Evolutionary conservation across 2,888 invertebrate genomes (phyloP), one percentile per base, ranked within the genome.

Genomic region (Tholera decimalis): DNA sequence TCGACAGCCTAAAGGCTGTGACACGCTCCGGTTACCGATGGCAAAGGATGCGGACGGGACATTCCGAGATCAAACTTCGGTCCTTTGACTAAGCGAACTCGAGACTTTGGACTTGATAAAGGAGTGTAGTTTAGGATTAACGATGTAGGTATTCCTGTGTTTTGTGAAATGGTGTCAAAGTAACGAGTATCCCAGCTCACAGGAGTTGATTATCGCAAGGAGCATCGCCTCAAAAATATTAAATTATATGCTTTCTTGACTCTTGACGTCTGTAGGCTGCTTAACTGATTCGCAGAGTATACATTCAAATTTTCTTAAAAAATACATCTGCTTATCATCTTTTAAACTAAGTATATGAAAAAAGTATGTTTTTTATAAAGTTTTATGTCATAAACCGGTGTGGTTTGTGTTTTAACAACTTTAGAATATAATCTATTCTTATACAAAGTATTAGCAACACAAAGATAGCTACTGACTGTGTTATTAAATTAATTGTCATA

Each of bases 21-120:
- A n/a, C n/a, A n/a, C 56, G 49, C 47, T 64, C 58, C 28, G 50
- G 61, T 75, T 77, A 62, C 73, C 28, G 41, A 43, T 6, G 33
- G 28, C 26, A 24, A 20, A 35, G 13, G 43, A 22, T 26, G 28
- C 43, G 13, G 43, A 22, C 33, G 28, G n/a, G 30, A 28, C 28
- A 63, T 50, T 35, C 35, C 28, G 13, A 13, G 43, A 47, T 47
- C 37, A 33, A 67, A 60, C 35, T 51, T 37, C 11, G 15, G 26
- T 46, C 43, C 53, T 73, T 66, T 61, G 50, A 39, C 28, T n/a
- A 35, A 2, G 28, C 18, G 18, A 54, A 59, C 9, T 37, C 1
- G 30, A 64, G 28, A 54, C 37, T 67, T 24, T 5, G 35, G 15
- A 22, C 6, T 49, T 11, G n/a, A 35, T 37, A 49, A 24, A 54